Evolutionary conservation across 2,888 invertebrate species (phyloP).

Genomic region (Chaitophorus viminalis): DNA sequence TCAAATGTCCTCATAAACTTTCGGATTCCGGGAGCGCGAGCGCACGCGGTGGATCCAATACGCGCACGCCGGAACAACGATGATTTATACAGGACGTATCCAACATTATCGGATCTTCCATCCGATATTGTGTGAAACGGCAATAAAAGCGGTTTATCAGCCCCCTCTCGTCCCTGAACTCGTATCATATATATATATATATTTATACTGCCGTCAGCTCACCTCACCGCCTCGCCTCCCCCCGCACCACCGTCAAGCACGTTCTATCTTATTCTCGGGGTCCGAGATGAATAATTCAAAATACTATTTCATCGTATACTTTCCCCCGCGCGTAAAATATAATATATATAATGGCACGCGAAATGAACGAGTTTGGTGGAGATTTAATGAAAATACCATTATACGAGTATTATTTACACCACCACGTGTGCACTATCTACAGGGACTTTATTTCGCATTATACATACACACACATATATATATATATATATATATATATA

Average conservation of each 20-base stretch:
- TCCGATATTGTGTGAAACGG: constrained; percentile 60
- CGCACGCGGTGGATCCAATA: background rate
- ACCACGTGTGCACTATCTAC: no score
- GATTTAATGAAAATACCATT: constrained; percentile 46
- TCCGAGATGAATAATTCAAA: constrained; percentile 57
- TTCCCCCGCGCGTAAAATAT: background rate
- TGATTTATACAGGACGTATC: constrained; percentile 61
- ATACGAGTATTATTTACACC: background rate
- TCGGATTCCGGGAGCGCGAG: constrained; percentile 43
- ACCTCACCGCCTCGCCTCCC: background rate
- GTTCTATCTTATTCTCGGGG: background rate
- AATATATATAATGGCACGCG: constrained; percentile 30
- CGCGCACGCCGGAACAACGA: constrained; percentile 27
- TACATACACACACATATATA: background rate
- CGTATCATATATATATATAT: background rate
- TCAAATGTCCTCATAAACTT: constrained; percentile 58
- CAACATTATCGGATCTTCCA: constrained; percentile 59
- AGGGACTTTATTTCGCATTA: no score
- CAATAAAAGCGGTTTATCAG: constrained; percentile 57
- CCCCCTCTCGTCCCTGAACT: background rate
- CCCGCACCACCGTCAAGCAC: no score
- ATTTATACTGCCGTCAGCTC: background rate
- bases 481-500: background rate
- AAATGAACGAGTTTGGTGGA: constrained; percentile 42
- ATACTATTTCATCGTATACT: constrained; percentile 33